phyloP scores from a whole-genome alignment of 2,797 vertebrate genomes.

The Takifugu ocellatus region DNA sequence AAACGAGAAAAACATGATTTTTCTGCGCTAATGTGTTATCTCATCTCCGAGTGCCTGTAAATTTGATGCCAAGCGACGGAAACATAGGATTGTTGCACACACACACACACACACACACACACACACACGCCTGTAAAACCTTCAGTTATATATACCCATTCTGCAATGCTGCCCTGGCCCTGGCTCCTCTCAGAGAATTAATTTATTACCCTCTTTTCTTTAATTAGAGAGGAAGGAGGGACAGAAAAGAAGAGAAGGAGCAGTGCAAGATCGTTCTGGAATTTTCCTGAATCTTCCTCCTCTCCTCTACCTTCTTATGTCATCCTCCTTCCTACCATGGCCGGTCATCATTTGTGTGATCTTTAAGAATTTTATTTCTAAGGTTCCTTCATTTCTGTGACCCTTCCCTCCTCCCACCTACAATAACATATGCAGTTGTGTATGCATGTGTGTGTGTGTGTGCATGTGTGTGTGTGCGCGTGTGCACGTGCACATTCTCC shows the following conservation, averaged over 20 bases:
- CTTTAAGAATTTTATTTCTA: neutral
- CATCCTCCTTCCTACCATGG: neutral
- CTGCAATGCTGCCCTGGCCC: slow-evolving; percentile 23
- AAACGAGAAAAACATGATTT: slow-evolving; percentile 1
- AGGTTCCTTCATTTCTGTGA: slow-evolving; percentile 5
- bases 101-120: slow-evolving; percentile 1
- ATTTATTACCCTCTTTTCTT: slow-evolving; percentile 61
- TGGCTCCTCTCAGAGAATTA: slow-evolving; percentile 37
- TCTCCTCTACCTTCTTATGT: neutral
- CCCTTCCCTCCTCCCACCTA: slow-evolving; percentile 3
- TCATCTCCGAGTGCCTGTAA: slow-evolving; percentile 32
- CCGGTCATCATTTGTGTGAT: too few relatives aligned
- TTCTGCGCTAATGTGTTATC: slow-evolving; percentile 24
- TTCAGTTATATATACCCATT: slow-evolving; percentile 33
- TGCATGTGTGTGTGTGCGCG: too few relatives aligned
- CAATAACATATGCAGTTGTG: neutral
- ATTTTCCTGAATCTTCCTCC: slow-evolving; percentile 42
- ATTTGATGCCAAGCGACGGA: slow-evolving; percentile 35
- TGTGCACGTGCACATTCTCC: neutral
- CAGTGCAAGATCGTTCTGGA: slow-evolving; percentile 40
- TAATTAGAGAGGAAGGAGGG: slow-evolving; percentile 54
- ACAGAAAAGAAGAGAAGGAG: slow-evolving; percentile 25
- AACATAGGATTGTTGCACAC: slow-evolving; percentile 31
- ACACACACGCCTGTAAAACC: slow-evolving; percentile 3
- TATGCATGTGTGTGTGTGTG: too few relatives aligned